These are phyloP conservation scores for Conger conger DNA, from an alignment of 2,113 vertebrate genomes.

Conservation along the genomic window DNA sequence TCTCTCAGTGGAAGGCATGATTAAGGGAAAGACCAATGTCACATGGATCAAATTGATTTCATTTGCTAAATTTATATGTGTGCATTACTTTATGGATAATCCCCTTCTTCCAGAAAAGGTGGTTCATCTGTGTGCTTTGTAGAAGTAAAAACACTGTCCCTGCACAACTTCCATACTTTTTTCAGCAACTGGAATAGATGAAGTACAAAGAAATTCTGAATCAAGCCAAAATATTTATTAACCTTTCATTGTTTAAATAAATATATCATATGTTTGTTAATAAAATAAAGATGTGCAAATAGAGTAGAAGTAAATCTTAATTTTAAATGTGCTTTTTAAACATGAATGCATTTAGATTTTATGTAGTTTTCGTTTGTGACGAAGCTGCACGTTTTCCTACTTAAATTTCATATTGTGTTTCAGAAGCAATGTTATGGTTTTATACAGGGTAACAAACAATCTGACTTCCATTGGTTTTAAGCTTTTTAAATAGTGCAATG, in stretches of 20 bases:
- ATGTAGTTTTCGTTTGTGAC: slow-evolving; percentile 48
- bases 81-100: slow-evolving; percentile 59
- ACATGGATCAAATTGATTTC: slow-evolving; percentile 14
- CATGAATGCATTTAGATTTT: slow-evolving; percentile 42
- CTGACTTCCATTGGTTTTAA: slow-evolving; percentile 78
- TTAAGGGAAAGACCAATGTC: background rate
- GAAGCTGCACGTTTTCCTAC: slow-evolving; percentile 60
- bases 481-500: slow-evolving; percentile 80
- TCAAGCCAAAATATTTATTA: slow-evolving; percentile 76
- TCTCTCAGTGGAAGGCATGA: background rate
- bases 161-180: slow-evolving; percentile 16
- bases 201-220: slow-evolving; percentile 62
- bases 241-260: slow-evolving; percentile 71
- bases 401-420: slow-evolving; percentile 72
- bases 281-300: slow-evolving; percentile 75
- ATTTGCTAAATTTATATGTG: slow-evolving; percentile 40
- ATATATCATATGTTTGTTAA: slow-evolving; percentile 70
- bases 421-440: slow-evolving; percentile 66
- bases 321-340: slow-evolving; percentile 59
- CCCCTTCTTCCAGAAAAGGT: slow-evolving; percentile 50
- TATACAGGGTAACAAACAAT: slow-evolving; percentile 94
- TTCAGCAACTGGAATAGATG: slow-evolving; percentile 72
- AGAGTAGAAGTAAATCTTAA: slow-evolving; percentile 65
- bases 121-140: slow-evolving; percentile 56
- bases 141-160: slow-evolving; percentile 42